Evolutionary conservation across 2,888 invertebrate genomes (phyloP).

Genomic region (Drosophila mercatorum): DNA sequence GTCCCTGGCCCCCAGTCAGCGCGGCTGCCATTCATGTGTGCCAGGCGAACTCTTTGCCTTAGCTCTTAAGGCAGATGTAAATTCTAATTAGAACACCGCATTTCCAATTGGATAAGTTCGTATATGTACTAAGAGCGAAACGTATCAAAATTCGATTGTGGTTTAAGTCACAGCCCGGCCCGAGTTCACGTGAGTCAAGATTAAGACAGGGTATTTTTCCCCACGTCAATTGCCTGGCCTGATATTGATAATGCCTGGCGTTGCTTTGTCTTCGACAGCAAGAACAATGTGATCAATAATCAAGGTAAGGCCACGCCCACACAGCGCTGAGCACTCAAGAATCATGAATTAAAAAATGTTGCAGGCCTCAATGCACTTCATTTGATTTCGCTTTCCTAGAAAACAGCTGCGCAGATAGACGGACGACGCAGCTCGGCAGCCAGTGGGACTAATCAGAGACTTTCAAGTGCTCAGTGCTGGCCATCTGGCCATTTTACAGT

Average conservation of each 20-base stretch:
- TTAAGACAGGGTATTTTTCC: conserved; percentile 4
- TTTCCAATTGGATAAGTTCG: not conserved
- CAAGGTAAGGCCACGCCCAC: conserved; percentile 62
- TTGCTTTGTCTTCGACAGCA: conserved; percentile 6
- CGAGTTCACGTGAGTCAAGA: not conserved
- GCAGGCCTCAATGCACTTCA: conserved; percentile 13
- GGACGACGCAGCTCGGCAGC: not conserved
- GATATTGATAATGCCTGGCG: conserved; percentile 6
- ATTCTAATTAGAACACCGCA: not conserved
- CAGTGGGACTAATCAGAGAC: conserved; percentile 7
- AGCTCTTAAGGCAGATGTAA: not conserved
- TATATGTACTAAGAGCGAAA: not conserved
- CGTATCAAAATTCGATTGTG: not conserved
- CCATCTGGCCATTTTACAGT: not conserved
- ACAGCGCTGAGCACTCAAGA: conserved; percentile 41
- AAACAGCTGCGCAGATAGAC: conserved; percentile 6
- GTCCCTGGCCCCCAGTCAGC: conserved; percentile 35
- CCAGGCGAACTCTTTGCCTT: not conserved
- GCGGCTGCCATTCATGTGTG: conserved; percentile 10
- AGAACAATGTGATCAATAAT: conserved; percentile 41
- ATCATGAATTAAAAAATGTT: conserved; percentile 64
- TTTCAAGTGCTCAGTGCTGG: not conserved
- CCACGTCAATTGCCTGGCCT: not conserved
- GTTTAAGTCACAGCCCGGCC: not conserved
- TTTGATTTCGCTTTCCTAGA: conserved; percentile 1